phyloP scores from a whole-genome alignment of 1,140 invertebrate species.

The Drosophila bocki region DNA sequence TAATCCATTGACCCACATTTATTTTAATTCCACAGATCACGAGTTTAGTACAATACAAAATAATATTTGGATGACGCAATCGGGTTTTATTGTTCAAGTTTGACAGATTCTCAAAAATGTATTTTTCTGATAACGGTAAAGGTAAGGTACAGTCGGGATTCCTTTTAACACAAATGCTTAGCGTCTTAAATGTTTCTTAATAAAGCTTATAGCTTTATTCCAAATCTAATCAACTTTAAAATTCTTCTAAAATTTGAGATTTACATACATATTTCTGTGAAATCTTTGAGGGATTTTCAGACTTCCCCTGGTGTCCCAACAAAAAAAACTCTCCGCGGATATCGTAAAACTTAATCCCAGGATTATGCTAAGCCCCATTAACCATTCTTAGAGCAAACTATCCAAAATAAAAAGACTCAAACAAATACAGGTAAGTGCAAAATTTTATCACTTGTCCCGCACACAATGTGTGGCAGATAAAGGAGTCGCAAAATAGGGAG shows the following conservation, averaged over 20 bases:
- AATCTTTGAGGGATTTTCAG: not conserved
- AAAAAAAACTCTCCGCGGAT: slow-evolving; percentile 1
- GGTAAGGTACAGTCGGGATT: slow-evolving; percentile 11
- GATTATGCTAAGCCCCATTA: not conserved
- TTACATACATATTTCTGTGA: not conserved
- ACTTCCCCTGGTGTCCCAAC: not conserved
- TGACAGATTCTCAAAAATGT: slow-evolving; percentile 17
- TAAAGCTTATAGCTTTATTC: not conserved
- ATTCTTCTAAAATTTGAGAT: not conserved
- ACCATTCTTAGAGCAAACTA: slow-evolving; percentile 14
- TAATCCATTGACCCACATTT: slow-evolving; percentile 56
- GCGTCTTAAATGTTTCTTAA: not conserved
- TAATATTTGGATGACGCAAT: slow-evolving; percentile 51
- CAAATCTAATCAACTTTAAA: too few relatives aligned
- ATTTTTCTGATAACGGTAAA: slow-evolving; percentile 20
- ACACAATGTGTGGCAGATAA: slow-evolving; percentile 10
- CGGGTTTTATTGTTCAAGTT: slow-evolving; percentile 25
- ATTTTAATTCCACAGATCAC: slow-evolving; percentile 40
- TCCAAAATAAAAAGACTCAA: slow-evolving; percentile 15
- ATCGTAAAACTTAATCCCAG: not conserved
- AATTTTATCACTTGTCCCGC: slow-evolving; percentile 25
- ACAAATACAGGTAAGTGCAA: slow-evolving; percentile 26
- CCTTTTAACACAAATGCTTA: not conserved
- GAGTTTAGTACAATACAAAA: slow-evolving; percentile 20
- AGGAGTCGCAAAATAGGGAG: slow-evolving; percentile 16